These are phyloP conservation scores for Periphyllus acericola DNA, from an alignment of 2,888 invertebrate genomes.

Conservation along the genomic window DNA sequence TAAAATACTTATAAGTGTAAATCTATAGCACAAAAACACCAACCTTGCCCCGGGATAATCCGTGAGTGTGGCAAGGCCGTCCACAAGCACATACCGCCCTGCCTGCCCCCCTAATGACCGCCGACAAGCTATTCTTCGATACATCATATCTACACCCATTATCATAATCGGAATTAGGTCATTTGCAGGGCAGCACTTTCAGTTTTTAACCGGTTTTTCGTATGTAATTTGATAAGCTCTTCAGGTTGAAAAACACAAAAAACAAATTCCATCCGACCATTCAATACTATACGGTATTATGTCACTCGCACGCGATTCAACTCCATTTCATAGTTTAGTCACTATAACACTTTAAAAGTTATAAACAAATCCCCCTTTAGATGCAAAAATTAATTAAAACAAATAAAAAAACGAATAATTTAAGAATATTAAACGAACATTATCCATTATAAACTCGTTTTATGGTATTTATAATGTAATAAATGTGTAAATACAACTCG, in stretches of 20 bases:
- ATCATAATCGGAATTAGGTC: constrained; percentile 57
- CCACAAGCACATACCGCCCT: constrained; percentile 35
- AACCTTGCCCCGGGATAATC: constrained; percentile 51
- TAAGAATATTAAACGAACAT: too few relatives aligned
- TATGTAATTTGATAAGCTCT: constrained; percentile 28
- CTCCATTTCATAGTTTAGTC: neutral
- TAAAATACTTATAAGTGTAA: neutral
- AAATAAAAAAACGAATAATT: too few relatives aligned
- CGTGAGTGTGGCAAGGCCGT: constrained; percentile 56
- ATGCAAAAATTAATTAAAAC: neutral
- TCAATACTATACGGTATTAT: neutral
- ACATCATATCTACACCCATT: constrained; percentile 49
- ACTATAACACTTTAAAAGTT: neutral
- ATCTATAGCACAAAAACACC: constrained; percentile 27
- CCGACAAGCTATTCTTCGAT: constrained; percentile 7
- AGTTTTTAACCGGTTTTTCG: constrained; percentile 59
- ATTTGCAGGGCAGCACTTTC: constrained; percentile 43
- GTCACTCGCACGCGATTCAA: neutral
- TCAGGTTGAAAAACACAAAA: constrained; percentile 27
- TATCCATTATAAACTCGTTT: too few relatives aligned
- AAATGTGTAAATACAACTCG: neutral
- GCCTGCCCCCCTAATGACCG: constrained; percentile 36
- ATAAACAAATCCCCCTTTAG: neutral
- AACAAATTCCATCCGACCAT: constrained; percentile 20
- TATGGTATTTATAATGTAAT: too few relatives aligned